These are phyloP conservation scores for Zapornia atra DNA, from an alignment of 2,113 vertebrate species.

Conservation along the genomic window DNA sequence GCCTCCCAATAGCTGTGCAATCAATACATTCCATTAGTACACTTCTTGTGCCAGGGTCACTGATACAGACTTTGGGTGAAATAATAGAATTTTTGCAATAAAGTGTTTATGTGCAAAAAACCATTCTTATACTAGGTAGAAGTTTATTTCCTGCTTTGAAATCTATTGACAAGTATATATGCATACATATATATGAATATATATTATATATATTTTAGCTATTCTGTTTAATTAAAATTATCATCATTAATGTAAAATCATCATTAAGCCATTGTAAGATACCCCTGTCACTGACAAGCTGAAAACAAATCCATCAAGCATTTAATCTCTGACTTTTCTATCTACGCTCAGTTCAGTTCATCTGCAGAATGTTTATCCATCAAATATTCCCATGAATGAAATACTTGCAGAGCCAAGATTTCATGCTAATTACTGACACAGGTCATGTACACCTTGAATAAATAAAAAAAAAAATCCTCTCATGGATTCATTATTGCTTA, in stretches of 20 bases:
- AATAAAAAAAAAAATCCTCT: background rate
- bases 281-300: background rate
- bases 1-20: background rate
- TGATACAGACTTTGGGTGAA: background rate
- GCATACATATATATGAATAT: background rate
- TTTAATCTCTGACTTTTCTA: background rate
- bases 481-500: background rate
- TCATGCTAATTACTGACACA: background rate
- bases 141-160: background rate
- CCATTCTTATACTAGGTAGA: background rate
- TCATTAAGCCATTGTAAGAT: background rate
- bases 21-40: background rate
- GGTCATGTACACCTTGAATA: background rate
- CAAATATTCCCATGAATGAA: background rate
- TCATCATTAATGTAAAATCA: background rate
- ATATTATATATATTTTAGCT: background rate
- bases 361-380: background rate
- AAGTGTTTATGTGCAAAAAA: background rate
- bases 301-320: background rate
- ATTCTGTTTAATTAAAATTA: background rate
- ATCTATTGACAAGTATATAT: background rate
- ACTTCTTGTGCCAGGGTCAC: background rate
- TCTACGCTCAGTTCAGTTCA: background rate
- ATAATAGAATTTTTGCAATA: background rate
- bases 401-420: background rate